phyloP scores from a whole-genome alignment of 1,140 invertebrate genomes.

The Tetramorium alpestre region DNA sequence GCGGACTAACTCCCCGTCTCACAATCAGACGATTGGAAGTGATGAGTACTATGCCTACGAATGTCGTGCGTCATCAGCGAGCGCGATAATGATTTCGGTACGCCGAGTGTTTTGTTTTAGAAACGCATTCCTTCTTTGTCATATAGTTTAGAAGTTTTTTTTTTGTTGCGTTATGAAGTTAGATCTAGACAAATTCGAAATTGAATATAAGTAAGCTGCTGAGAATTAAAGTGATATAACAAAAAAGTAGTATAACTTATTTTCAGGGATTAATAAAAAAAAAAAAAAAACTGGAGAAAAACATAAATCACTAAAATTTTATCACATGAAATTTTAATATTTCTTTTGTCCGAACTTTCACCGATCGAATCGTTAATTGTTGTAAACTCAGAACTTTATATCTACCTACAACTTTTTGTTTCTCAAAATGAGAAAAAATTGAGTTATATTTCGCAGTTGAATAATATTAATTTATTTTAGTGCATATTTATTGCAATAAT shows the following conservation, averaged over 20 bases:
- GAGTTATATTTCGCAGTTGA: background rate
- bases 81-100: slow-evolving; percentile 41
- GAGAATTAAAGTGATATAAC: too few species aligned
- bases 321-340: too few species aligned
- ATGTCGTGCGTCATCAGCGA: slow-evolving; percentile 42
- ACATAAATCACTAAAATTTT: too few species aligned
- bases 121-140: slow-evolving; percentile 14
- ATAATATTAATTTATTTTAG: background rate
- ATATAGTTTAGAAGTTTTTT: background rate
- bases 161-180: background rate
- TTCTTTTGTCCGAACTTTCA: too few species aligned
- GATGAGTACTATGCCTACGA: slow-evolving; percentile 19
- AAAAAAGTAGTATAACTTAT: too few species aligned
- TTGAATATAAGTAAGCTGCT: background rate
- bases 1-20: background rate
- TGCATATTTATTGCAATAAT: background rate
- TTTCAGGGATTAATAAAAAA: too few species aligned
- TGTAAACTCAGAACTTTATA: too few species aligned
- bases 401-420: too few species aligned
- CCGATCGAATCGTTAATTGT: too few species aligned
- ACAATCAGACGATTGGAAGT: background rate
- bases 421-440: too few species aligned
- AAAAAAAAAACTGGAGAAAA: too few species aligned
- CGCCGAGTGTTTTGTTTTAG: background rate
- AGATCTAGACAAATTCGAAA: too few species aligned